Conservation (phyloP, 2,797 vertebrate species). For the Rhadinocentrus ornatus region DNA sequence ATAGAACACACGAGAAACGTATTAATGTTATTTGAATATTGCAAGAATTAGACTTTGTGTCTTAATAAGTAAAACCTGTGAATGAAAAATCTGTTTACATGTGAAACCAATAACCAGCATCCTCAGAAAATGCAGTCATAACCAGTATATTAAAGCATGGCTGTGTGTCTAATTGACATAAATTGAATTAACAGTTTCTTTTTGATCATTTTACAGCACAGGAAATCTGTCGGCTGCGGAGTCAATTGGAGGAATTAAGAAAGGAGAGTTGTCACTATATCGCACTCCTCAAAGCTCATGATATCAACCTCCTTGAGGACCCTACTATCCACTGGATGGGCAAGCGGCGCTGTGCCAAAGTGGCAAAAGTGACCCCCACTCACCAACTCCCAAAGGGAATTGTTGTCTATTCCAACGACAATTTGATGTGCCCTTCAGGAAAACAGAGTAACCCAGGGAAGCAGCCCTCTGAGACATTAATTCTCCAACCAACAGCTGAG, state of each 20-base stretch:
- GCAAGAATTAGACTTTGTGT: neutral
- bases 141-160: neutral
- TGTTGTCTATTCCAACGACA: constrained; percentile 93
- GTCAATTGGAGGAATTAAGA: constrained; percentile 91
- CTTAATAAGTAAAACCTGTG: neutral
- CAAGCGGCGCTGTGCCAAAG: constrained; percentile 90
- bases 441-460: constrained; percentile 86
- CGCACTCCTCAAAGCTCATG: constrained; percentile 95
- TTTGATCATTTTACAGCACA: constrained; percentile 84
- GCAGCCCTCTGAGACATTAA: constrained; percentile 88
- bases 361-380: constrained; percentile 90
- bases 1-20: neutral
- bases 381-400: constrained; percentile 93
- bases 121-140: neutral
- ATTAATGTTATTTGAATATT: no score
- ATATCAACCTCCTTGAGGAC: constrained; percentile 94
- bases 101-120: neutral
- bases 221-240: constrained; percentile 93
- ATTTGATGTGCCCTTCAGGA: constrained; percentile 84
- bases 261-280: constrained; percentile 96
- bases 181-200: neutral
- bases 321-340: constrained; percentile 98
- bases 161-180: neutral
- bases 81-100: neutral
- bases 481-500: constrained; percentile 88